Evolutionary conservation across 2,113 vertebrate genomes (phyloP).

Genomic region (Carollia perspicillata): DNA sequence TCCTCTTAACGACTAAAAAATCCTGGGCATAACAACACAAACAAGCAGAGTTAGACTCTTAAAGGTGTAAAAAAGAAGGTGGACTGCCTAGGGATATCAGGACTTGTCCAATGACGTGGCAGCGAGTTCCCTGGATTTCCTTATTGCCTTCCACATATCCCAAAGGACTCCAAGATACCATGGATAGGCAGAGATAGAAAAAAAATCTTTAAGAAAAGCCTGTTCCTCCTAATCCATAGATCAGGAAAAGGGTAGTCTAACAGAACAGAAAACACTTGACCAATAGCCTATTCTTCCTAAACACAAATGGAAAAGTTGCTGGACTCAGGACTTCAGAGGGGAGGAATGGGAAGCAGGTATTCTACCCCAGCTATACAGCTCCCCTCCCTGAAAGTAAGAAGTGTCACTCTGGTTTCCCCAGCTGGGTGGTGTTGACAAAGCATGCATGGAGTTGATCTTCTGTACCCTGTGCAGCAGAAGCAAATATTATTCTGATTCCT

Average conservation of each 20-base stretch:
- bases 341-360: not conserved
- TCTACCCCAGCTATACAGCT: fast-evolving
- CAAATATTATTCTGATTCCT: not conserved
- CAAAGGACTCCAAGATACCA: not conserved
- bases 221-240: not conserved
- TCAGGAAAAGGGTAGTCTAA: not conserved
- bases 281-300: not conserved
- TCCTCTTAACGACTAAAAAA: not conserved
- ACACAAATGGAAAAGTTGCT: not conserved
- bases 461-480: not conserved
- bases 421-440: not conserved
- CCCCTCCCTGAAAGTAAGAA: not conserved
- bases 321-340: not conserved
- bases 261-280: not conserved
- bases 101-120: not conserved
- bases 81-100: not conserved
- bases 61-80: not conserved
- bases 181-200: not conserved
- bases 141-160: not conserved
- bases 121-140: not conserved
- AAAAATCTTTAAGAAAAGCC: not conserved
- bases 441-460: not conserved
- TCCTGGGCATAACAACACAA: not conserved
- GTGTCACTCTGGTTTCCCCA: not conserved
- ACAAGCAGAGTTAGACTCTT: not conserved